These are phyloP conservation scores for Dendroctonus ponderosae DNA, from an alignment of 1,140 invertebrate genomes.

Conservation along the genomic window DNA sequence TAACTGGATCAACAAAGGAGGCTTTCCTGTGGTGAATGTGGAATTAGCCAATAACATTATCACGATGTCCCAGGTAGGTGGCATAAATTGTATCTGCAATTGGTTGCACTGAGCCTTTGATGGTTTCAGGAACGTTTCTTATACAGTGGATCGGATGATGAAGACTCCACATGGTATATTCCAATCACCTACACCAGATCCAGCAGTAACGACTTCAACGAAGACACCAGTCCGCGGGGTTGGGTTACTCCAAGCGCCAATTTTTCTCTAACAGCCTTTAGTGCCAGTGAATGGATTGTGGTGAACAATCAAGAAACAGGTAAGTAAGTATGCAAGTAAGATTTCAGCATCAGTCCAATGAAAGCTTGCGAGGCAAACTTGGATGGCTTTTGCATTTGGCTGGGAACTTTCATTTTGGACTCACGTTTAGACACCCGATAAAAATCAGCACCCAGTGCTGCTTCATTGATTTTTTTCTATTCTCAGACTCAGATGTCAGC, in stretches of 20 bases:
- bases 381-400: no score
- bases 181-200: slow-evolving; percentile 61
- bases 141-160: slow-evolving; percentile 6
- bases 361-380: no score
- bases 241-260: slow-evolving; percentile 47
- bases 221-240: slow-evolving; percentile 53
- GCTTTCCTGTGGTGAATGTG: slow-evolving; percentile 12
- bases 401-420: no score
- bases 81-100: no score
- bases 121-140: slow-evolving; percentile 15
- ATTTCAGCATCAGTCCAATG: no score
- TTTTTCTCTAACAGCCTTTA: background rate
- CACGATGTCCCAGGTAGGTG: slow-evolving; percentile 1
- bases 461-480: no score
- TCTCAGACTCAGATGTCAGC: no score
- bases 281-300: slow-evolving; percentile 62
- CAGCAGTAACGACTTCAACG: slow-evolving; percentile 32
- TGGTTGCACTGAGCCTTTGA: background rate
- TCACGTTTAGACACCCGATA: no score
- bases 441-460: no score
- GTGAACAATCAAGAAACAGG: slow-evolving; percentile 67
- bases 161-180: slow-evolving; percentile 55
- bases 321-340: slow-evolving; percentile 38
- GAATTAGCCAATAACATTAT: background rate
- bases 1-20: slow-evolving; percentile 18